Conservation (phyloP, 2,888 invertebrate species). For the Netelia melanura region DNA sequence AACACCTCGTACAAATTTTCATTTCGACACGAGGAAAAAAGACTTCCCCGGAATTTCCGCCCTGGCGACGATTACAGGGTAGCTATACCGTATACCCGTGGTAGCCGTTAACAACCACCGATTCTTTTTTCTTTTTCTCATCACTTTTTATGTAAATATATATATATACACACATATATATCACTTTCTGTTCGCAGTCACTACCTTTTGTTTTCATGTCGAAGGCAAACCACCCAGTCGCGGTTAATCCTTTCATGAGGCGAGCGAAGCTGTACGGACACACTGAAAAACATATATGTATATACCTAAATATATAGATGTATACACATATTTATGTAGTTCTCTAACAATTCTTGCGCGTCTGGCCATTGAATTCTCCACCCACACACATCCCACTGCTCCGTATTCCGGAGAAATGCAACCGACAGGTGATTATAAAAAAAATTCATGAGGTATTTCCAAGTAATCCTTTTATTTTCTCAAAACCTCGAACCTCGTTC, state of each 20-base stretch:
- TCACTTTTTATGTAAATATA: slow-evolving; percentile 10
- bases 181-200: slow-evolving; percentile 22
- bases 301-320: background rate
- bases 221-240: slow-evolving; percentile 48
- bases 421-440: slow-evolving; percentile 11
- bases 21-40: slow-evolving; percentile 37
- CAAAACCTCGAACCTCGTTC: no score
- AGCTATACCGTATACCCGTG: slow-evolving; percentile 17
- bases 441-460: slow-evolving; percentile 38
- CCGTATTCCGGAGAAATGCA: slow-evolving; percentile 42
- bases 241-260: slow-evolving; percentile 61
- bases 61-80: slow-evolving; percentile 53
- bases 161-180: slow-evolving; percentile 3
- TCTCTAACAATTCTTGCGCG: slow-evolving; percentile 5
- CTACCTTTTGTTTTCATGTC: slow-evolving; percentile 50
- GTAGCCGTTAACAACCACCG: slow-evolving; percentile 42
- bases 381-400: background rate
- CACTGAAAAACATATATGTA: background rate
- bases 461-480: background rate
- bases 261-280: slow-evolving; percentile 4
- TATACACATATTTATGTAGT: slow-evolving; percentile 2
- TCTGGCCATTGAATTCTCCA: slow-evolving; percentile 34
- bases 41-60: slow-evolving; percentile 37
- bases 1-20: slow-evolving; percentile 60
- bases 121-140: slow-evolving; percentile 22